Percentiles rank a stretch among this genome's conserved stretches.
Conservation (phyloP, 2,888 invertebrate genomes). For the Nemurella pictetii region DNA sequence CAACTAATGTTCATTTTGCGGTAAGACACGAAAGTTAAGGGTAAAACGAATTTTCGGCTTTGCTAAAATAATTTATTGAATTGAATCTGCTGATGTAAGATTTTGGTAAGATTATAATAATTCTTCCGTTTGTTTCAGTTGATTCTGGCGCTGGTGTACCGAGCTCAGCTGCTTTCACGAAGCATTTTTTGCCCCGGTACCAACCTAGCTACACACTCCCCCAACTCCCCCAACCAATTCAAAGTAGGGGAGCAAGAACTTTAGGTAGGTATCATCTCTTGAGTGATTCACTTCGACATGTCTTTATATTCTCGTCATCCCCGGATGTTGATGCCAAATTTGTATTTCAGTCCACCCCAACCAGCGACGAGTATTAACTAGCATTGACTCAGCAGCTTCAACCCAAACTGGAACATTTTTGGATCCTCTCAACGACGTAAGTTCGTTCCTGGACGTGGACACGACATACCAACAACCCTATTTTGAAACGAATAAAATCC, state of each 20-base stretch:
- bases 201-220: background rate
- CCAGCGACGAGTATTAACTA: background rate
- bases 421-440: background rate
- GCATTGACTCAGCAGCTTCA: background rate
- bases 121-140: background rate
- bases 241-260: background rate
- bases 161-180: background rate
- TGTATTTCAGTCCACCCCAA: background rate
- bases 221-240: background rate
- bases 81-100: background rate
- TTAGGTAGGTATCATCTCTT: no score
- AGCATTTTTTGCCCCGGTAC: background rate
- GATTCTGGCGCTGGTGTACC: background rate
- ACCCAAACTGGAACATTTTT: background rate
- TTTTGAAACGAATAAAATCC: background rate
- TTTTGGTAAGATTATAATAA: background rate
- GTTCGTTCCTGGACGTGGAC: background rate
- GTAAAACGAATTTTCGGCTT: no score
- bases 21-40: no score
- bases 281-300: no score
- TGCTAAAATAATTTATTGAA: no score
- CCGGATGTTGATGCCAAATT: no score
- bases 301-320: no score
- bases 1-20: no score
- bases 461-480: background rate